Conservation (phyloP, 2,797 vertebrate genomes). For the Poecilia velifera region DNA sequence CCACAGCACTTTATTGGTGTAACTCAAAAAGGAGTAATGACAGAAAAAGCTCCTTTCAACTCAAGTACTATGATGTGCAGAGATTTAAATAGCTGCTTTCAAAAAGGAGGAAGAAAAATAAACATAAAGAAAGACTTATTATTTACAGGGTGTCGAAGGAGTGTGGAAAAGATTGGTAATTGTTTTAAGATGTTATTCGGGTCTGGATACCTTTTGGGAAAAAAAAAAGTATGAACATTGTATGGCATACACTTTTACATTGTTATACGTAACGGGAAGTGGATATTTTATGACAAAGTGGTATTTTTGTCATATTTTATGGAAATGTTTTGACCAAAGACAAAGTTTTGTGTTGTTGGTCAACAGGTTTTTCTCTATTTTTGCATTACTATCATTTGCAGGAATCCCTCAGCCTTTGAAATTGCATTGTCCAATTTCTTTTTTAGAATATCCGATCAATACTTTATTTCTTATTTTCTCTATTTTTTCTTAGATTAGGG, state of each 20-base stretch:
- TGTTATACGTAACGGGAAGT: background rate
- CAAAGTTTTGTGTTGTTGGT: background rate
- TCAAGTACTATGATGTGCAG: conserved; percentile 42
- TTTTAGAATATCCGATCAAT: background rate
- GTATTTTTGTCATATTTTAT: background rate
- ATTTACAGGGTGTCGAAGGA: conserved; percentile 8
- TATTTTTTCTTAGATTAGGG: background rate
- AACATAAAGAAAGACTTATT: conserved; percentile 18
- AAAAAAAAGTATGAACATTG: background rate
- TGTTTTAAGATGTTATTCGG: background rate
- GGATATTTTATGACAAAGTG: background rate
- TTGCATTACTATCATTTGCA: background rate
- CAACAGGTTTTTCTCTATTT: background rate
- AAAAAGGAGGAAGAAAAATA: conserved; percentile 15
- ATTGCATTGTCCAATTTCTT: background rate
- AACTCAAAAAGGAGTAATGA: conserved; percentile 55
- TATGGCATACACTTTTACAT: background rate
- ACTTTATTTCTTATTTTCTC: background rate
- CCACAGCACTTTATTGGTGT: conserved; percentile 29
- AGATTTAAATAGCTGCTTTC: conserved; percentile 48
- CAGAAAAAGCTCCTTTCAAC: conserved; percentile 37
- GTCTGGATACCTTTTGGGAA: background rate
- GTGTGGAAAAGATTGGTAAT: background rate
- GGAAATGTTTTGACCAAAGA: background rate
- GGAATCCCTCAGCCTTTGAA: background rate